phyloP scores from a whole-genome alignment of 2,797 vertebrate genomes.

The Botia kubotai region DNA sequence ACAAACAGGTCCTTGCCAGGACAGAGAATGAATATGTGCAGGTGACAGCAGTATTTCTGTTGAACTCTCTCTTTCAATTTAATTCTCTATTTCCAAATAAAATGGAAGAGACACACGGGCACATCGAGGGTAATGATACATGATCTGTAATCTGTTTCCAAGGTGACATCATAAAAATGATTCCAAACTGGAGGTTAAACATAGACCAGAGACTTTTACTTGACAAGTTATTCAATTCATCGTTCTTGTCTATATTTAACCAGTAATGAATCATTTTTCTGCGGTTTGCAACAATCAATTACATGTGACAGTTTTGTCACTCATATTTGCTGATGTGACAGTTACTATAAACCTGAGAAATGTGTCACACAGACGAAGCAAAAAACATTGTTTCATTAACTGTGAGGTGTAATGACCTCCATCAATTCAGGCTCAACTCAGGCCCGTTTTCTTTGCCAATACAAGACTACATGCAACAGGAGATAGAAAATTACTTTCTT shows the following conservation, averaged over 20 bases:
- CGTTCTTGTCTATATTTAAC: no score
- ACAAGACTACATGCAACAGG: not conserved
- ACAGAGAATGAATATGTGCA: no score
- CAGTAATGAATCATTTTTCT: not conserved
- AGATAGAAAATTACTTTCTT: not conserved
- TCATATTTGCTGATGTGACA: not conserved
- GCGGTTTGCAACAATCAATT: not conserved
- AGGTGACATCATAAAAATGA: slow-evolving; percentile 2
- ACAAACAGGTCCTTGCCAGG: no score
- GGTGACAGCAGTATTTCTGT: no score
- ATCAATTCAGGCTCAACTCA: not conserved
- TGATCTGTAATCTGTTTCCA: slow-evolving; percentile 16
- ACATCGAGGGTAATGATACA: not conserved
- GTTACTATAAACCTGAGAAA: slow-evolving; percentile 9
- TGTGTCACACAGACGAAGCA: no score
- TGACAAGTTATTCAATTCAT: no score
- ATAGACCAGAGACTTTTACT: not conserved
- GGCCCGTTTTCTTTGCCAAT: not conserved
- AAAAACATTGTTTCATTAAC: not conserved
- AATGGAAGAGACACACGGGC: not conserved
- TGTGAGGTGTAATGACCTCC: not conserved
- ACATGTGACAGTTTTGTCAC: slow-evolving; percentile 7
- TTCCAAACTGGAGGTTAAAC: slow-evolving; percentile 7
- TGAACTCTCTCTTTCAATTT: not conserved
- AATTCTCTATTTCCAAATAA: not conserved